Percentiles rank a stretch among this genome's conserved stretches.
These are phyloP conservation scores for Drosophila nigritarsus DNA, from an alignment of 2,888 invertebrate species.

Conservation along the genomic window DNA sequence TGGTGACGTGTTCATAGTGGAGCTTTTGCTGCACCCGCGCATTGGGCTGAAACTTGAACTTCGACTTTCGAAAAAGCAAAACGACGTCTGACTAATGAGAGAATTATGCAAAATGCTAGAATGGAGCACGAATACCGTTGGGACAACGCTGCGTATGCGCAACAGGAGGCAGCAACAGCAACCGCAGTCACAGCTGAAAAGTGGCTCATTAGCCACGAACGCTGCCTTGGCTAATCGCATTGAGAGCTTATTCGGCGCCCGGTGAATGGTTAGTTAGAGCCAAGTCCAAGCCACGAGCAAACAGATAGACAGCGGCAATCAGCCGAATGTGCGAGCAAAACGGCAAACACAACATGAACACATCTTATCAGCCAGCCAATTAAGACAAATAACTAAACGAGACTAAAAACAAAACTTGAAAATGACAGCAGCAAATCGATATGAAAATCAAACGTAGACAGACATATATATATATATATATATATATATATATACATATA, in stretches of 20 bases:
- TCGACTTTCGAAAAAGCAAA: conserved; percentile 70
- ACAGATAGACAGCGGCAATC: conserved; percentile 30
- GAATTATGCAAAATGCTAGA: conserved; percentile 76
- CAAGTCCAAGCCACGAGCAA: conserved; percentile 4
- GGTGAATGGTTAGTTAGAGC: conserved; percentile 44
- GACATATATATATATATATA: not conserved
- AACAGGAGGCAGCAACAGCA: conserved; percentile 36
- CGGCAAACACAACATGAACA: conserved; percentile 66
- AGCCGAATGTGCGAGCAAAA: conserved; percentile 46
- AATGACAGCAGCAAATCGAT: conserved; percentile 65
- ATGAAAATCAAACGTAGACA: conserved; percentile 62
- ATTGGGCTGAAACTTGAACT: conserved; percentile 69
- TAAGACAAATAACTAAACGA: conserved; percentile 71
- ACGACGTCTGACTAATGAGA: conserved; percentile 71
- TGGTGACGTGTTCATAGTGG: conserved; percentile 44
- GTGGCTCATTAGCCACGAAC: conserved; percentile 49
- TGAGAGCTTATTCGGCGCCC: conserved; percentile 22
- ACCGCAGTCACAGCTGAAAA: conserved; percentile 23
- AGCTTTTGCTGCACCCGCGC: conserved; percentile 59
- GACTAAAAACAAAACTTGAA: conserved; percentile 57
- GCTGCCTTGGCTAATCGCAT: conserved; percentile 48
- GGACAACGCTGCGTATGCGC: conserved; percentile 60
- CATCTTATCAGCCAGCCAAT: conserved; percentile 77
- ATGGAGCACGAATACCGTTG: conserved; percentile 55
- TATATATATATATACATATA: not conserved